Conservation (phyloP, 2,113 vertebrate genomes). For the Chaetorhynchus papuensis region DNA sequence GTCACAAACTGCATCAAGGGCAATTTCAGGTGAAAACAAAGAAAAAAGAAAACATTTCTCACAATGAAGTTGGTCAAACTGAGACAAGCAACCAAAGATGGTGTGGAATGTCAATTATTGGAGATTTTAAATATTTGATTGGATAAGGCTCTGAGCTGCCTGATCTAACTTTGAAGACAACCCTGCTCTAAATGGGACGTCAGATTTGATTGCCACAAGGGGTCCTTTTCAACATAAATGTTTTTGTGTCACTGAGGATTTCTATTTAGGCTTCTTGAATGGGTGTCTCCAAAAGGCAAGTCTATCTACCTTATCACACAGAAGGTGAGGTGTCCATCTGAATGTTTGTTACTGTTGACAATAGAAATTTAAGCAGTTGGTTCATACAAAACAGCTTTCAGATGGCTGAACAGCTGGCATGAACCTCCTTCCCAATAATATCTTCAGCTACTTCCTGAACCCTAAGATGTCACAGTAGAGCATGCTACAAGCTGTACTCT, state of each 20-base stretch:
- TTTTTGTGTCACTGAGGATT: not conserved
- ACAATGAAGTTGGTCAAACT: not conserved
- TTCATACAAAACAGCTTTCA: not conserved
- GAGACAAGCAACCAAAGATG: not conserved
- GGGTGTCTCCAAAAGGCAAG: not conserved
- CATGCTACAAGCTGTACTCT: not conserved
- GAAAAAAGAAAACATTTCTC: not conserved
- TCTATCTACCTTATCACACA: not conserved
- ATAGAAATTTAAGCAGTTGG: not conserved
- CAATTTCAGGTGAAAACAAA: not conserved
- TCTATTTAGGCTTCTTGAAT: not conserved
- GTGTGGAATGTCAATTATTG: not conserved
- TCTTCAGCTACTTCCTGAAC: not conserved
- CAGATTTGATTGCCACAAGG: not conserved
- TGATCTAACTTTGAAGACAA: not conserved
- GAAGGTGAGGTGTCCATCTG: not conserved
- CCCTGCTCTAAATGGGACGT: not conserved
- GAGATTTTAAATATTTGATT: not conserved
- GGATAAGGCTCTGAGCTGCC: not conserved
- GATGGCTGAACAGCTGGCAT: not conserved
- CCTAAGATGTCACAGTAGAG: not conserved
- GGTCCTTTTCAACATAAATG: not conserved
- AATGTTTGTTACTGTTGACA: not conserved
- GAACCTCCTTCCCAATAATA: not conserved
- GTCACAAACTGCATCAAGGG: not conserved